Conservation (phyloP, 2,113 vertebrate genomes). For the Nothoprocta pentlandii region DNA sequence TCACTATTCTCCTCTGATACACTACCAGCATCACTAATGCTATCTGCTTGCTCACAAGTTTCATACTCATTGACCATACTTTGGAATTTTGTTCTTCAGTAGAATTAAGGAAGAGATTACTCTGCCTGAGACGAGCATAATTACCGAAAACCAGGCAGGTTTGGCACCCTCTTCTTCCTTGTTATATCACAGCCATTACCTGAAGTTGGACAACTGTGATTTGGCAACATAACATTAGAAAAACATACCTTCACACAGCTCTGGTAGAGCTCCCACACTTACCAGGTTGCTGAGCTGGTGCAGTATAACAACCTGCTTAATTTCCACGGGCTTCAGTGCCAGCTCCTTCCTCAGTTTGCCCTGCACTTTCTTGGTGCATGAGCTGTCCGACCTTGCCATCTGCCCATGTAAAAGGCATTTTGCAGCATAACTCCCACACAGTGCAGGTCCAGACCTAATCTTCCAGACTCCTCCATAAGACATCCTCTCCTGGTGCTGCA, state of each 20-base stretch:
- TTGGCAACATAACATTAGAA: background rate
- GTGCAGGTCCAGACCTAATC: background rate
- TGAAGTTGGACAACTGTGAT: background rate
- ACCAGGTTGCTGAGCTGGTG: background rate
- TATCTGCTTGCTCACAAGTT: background rate
- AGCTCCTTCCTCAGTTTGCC: background rate
- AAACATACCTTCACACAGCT: background rate
- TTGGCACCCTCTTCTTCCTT: background rate
- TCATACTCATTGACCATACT: background rate
- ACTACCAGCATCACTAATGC: background rate
- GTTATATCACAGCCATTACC: background rate
- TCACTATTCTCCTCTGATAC: background rate
- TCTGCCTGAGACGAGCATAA: background rate
- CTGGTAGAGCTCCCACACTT: background rate
- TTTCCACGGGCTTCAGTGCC: background rate
- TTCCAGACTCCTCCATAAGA: background rate
- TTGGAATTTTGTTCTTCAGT: background rate
- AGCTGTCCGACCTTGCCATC: background rate
- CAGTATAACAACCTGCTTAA: background rate
- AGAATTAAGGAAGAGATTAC: background rate
- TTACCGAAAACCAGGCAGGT: background rate
- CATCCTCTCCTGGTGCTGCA: background rate
- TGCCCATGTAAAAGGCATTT: background rate
- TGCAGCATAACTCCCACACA: background rate
- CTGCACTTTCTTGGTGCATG: background rate